These are phyloP conservation scores for Noctilio leporinus DNA, from an alignment of 2,113 vertebrate genomes.

Conservation along the genomic window DNA sequence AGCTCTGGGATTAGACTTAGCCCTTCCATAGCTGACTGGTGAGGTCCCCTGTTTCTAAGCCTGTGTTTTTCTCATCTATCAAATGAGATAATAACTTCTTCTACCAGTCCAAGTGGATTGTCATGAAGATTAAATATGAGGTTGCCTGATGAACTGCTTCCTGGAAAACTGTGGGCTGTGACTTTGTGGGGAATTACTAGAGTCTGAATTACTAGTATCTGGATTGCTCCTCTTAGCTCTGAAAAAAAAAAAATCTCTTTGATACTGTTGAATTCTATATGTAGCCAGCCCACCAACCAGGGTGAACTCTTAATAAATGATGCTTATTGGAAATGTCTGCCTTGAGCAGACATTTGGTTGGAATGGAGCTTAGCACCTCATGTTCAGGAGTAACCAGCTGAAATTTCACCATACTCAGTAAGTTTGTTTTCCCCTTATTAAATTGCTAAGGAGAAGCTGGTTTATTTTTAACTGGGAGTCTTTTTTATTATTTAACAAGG, in stretches of 20 bases:
- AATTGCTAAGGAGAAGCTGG: not conserved
- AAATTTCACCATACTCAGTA: not conserved
- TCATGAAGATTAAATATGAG: not conserved
- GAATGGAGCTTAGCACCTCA: not conserved
- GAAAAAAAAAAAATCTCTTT: not conserved
- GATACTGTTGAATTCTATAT: not conserved
- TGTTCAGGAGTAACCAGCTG: not conserved
- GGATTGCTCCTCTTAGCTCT: not conserved
- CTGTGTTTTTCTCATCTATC: not conserved
- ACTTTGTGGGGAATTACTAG: not conserved
- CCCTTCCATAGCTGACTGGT: not conserved
- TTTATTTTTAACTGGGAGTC: conserved; percentile 33
- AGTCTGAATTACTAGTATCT: not conserved
- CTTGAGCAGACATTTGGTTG: not conserved
- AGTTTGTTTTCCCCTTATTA: not conserved
- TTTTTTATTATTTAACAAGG: not conserved
- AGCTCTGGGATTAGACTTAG: not conserved
- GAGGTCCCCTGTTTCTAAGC: not conserved
- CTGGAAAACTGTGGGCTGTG: not conserved
- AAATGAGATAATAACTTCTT: not conserved
- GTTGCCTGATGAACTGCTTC: not conserved
- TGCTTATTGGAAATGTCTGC: not conserved
- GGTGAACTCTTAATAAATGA: not conserved
- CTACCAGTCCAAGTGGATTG: not conserved
- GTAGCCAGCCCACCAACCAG: not conserved